Base-by-base conservation (phyloP, 1,140 invertebrate genomes). In the Zaprionus inermis region DNA sequence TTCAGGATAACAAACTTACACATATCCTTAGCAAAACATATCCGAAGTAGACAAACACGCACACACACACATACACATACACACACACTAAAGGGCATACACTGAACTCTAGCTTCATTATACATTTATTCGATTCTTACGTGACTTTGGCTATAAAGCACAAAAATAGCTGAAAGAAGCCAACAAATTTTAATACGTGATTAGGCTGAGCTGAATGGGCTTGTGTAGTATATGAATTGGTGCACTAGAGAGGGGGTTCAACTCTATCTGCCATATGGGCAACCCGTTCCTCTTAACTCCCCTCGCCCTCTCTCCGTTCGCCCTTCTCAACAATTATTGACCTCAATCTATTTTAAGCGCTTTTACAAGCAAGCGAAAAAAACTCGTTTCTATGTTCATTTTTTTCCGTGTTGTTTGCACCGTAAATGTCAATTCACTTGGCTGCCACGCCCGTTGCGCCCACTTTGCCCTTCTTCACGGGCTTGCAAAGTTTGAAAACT, bases 41-140 rank as follows among this genome's bases (percentile, higher is more conserved):
- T 44, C 14, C 46, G 10, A 52, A 20, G 24, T 30, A 41, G 24
- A 46, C 36, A 24, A 7, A 49, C 34, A 34, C 51, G 60, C 54
- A 59, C 55, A 72, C 64, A n/a, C 20, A 32, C 36, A 38, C 36
- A 51, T 20, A 18, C 11, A 14, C 54, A 72, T 38, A 24, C 55
- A 18, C 32, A 60, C 72, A 59, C 49, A 67, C 64, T 14, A 24
- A 38, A 38, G n/a, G 22, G 28, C 36, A 72, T 52, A 30, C 54
- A n/a, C 36, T 16, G 6, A 30, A 58, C 24, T 28, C 24, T 28
- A 28, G 24, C 81, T 84, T 79, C 81, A 84, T 84, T 84, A 84
- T 74, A 84, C 81, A 84, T 84, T 84, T 84, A 84, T 84, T 84
- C 65, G 81, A 84, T 79, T 84, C 83, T 84, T 84, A 84, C 81